Base-by-base conservation (phyloP, 2,113 vertebrate species). In the Microtus pennsylvanicus region DNA sequence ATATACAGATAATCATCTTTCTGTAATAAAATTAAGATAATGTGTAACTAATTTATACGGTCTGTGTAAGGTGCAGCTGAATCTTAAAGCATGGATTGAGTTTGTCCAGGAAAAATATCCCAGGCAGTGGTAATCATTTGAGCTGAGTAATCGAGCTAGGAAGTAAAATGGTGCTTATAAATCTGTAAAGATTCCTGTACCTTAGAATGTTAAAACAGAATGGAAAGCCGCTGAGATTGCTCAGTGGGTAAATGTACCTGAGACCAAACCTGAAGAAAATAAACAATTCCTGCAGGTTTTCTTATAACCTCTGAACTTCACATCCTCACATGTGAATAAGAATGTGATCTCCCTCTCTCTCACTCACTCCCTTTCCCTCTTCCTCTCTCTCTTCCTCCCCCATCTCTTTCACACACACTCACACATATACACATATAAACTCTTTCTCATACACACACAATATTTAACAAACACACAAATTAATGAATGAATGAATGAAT, bases 161-260 rank as follows among this genome's bases (percentile, higher is more conserved):
- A 83, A 75, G 47, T 22, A 75, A 16, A 67, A 4, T 17, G 4
- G 28, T 30, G 2, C 8, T 26, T 33, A 5, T 2, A 1, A 1
- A 1, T 55, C 52, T 16, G 0, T 82, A 28, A 38, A 7, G 26
- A 14, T 26, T 12, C 1, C 3, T n/a, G 6, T 28, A 55, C 2
- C 14, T 4, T 30, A 30, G 38, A 65, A 55, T 17, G 87, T 89
- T 69, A 26, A 88, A 91, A 52, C 30, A 5, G 22, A 65, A 85
- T 30, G 1, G 8, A 38, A 65, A 8, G 14, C 3, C 19, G 4
- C 28, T 42, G 13, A 42, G 13, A 61, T 42, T 4, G 13, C n/a
- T 83, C 55, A 83, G 55, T 26, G 55, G 21, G 12, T 42, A 63
- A 38, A 83, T 13, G 10, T 6, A 16, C 12, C 13, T 82, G 12